These are phyloP conservation scores for Lepilemur ruficaudatus DNA, from an alignment of 2,797 vertebrate species.

Conservation along the genomic window DNA sequence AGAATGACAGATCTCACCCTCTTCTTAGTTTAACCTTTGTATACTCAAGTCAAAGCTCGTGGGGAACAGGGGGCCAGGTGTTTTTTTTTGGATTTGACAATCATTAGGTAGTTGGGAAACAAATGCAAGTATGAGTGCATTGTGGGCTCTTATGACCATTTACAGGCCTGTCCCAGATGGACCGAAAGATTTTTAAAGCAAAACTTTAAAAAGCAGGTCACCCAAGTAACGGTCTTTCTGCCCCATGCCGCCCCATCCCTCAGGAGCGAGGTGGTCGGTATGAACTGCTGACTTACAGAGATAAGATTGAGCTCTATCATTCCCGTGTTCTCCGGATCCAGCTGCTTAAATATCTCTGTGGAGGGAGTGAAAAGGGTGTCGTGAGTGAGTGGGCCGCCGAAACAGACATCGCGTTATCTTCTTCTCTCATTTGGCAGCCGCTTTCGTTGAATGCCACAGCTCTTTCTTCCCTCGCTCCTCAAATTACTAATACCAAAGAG, in stretches of 20 bases:
- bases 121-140: neutral
- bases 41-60: neutral
- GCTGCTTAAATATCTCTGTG: slow-evolving; percentile 86
- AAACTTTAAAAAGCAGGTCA: neutral
- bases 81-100: neutral
- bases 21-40: neutral
- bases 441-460: neutral
- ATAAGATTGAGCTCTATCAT: slow-evolving; percentile 82
- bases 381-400: neutral
- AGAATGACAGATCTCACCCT: neutral
- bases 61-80: neutral
- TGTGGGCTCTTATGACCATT: neutral
- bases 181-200: neutral
- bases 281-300: slow-evolving; percentile 81
- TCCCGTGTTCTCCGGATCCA: slow-evolving; percentile 87
- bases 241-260: neutral
- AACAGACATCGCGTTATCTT: rapidly evolving
- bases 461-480: neutral
- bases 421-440: rapidly evolving
- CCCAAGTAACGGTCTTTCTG: neutral
- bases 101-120: neutral
- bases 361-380: neutral
- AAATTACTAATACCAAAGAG: neutral
- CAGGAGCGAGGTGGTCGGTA: rapidly evolving
- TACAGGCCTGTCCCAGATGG: neutral